Percentiles rank a stretch among this genome's conserved stretches.
Conservation (phyloP, 2,888 invertebrate species). For the Morpho achilles region DNA sequence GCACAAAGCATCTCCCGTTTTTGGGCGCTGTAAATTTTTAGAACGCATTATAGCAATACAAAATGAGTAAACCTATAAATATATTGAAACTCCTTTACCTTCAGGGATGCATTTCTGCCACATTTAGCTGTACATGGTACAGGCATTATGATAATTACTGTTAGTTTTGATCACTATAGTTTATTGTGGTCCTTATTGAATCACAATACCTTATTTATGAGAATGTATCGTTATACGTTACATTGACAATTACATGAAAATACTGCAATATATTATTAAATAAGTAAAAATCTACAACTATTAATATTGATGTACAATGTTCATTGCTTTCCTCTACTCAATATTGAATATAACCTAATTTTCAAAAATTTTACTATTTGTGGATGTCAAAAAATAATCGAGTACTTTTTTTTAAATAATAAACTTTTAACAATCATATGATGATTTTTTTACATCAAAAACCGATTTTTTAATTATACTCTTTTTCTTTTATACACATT, state of each 20-base stretch:
- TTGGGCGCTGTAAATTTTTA: conserved; percentile 84
- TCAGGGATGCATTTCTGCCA: conserved; percentile 86
- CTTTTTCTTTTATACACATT: too few relatives aligned
- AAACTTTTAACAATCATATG: too few relatives aligned
- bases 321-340: neutral
- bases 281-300: neutral
- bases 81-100: conserved; percentile 70
- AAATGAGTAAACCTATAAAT: neutral
- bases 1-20: conserved; percentile 94
- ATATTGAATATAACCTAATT: neutral
- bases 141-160: conserved; percentile 76
- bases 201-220: too few relatives aligned
- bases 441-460: too few relatives aligned
- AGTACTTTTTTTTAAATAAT: too few relatives aligned
- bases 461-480: too few relatives aligned
- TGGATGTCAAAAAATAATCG: too few relatives aligned
- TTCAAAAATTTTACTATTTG: too few relatives aligned
- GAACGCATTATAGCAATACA: too few relatives aligned
- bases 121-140: conserved; percentile 84
- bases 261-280: too few relatives aligned
- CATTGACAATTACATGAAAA: too few relatives aligned
- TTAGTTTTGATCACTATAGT: neutral
- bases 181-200: neutral
- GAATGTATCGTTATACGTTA: too few relatives aligned
- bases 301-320: neutral